Conservation (phyloP, 30 jellyfish, hydroid and myxozoan genomes). For the Aurelia aurita complex sp. Pacific region DNA sequence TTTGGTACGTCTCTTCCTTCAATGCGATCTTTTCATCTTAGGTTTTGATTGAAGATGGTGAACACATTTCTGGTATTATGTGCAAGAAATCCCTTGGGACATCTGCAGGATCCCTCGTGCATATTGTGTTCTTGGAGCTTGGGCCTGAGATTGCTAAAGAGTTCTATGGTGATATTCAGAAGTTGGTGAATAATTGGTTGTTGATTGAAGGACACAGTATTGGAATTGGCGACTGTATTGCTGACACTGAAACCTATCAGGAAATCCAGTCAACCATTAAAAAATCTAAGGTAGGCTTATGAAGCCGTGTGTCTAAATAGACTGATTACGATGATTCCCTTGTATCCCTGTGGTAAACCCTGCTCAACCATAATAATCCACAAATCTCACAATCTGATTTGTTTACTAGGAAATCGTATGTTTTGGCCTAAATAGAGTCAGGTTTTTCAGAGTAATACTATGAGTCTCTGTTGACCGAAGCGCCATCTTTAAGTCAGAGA, state of each 20-base stretch:
- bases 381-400: too few relatives aligned
- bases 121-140: slow-evolving; percentile 83
- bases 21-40: slow-evolving; percentile 1
- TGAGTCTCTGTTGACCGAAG: too few relatives aligned
- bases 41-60: slow-evolving; percentile 98
- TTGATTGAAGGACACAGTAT: slow-evolving; percentile 98
- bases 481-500: too few relatives aligned
- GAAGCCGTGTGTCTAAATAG: too few relatives aligned
- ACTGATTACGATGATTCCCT: too few relatives aligned
- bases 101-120: slow-evolving; percentile 98
- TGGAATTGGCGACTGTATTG: slow-evolving; percentile 99
- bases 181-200: slow-evolving; percentile 86
- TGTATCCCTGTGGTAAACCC: too few relatives aligned
- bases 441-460: too few relatives aligned
- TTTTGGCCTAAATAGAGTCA: too few relatives aligned
- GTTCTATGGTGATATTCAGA: slow-evolving; percentile 95
- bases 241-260: slow-evolving; percentile 93
- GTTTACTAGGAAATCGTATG: too few relatives aligned
- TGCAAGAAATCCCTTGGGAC: slow-evolving; percentile 98
- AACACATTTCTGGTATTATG: slow-evolving; percentile 85
- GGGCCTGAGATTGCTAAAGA: slow-evolving; percentile 98
- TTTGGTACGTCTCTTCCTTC: too few relatives aligned
- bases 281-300: slow-evolving; percentile 73
- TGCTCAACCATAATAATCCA: too few relatives aligned
- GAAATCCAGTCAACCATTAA: slow-evolving; percentile 90